Evolutionary conservation across 2,888 invertebrate genomes (phyloP), one percentile per base, ranked within the genome.

Genomic region (Xestoiulus laeticollis): DNA sequence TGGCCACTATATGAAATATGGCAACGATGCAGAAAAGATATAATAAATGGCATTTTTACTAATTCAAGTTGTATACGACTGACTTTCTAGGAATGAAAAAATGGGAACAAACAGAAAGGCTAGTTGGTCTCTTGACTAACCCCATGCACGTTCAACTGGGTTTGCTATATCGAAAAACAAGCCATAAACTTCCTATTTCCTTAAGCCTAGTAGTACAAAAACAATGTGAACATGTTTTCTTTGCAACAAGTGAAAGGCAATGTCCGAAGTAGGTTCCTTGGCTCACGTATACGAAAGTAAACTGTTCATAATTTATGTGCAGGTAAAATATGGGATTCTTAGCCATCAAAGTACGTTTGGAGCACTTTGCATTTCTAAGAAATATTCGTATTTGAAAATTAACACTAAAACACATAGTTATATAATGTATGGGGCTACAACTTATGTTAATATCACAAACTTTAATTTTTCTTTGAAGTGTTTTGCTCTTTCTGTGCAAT

Each of bases 41-140:
- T 78, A 78, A 78, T 30, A 78, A 78, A 78, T 30, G 10, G 30
- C 14, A 26, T 30, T 48, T 48, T 78, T 78, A 78, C 30, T 26
- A 26, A 78, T 78, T 78, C 14, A 78, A 78, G 26, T 12, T 6
- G 68, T 5, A 38, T 68, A 68, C 10, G 26, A 12, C 68, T 68
- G 68, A 68, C 78, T 78, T 78, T 30, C 78, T 10, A 78, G 30
- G 68, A 78, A 26, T 78, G 30, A 26, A 22, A 78, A 78, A 78
- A 78, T 78, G 78, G 78, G 78, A 78, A 78, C 78, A 78, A 78
- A 14, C 22, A 22, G 30, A 30, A 78, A 78, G 78, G 78, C 78
- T 30, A 78, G 78, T 78, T 78, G 78, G 1, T 14, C 78, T 78
- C 59, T 22, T 22, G 30, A 14, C 78, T 78, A 30, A 78, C 78